These are phyloP conservation scores for Papilio xuthus DNA, from an alignment of 1,140 invertebrate species.

Conservation along the genomic window DNA sequence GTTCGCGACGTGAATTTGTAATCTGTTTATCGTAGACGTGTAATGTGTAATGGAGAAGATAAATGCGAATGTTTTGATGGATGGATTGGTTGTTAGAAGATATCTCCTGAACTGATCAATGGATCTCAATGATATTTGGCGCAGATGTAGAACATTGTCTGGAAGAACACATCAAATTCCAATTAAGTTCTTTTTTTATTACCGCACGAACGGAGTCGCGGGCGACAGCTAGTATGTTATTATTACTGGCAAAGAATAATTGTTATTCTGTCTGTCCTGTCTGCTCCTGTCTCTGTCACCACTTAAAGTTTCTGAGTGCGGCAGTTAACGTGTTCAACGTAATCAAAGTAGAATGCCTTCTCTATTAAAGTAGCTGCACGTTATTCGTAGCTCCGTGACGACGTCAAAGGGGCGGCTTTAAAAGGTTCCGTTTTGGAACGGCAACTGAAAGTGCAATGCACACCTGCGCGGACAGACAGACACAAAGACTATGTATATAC, in stretches of 20 bases:
- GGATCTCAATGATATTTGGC: not conserved
- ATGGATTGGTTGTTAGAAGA: too few species aligned
- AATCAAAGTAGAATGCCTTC: not conserved
- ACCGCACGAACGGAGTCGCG: too few species aligned
- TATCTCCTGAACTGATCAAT: too few species aligned
- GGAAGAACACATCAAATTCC: too few species aligned
- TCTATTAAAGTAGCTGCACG: not conserved
- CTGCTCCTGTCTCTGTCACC: too few species aligned
- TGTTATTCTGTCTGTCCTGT: too few species aligned
- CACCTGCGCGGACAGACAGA: not conserved
- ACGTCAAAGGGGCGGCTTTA: slow-evolving; percentile 19
- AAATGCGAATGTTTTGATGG: not conserved
- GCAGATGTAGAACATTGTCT: too few species aligned
- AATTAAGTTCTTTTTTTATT: too few species aligned
- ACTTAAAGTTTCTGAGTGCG: not conserved
- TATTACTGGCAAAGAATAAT: too few species aligned
- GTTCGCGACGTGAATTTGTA: slow-evolving; percentile 6
- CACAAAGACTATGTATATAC: not conserved
- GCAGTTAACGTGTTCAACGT: not conserved
- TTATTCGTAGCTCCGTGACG: not conserved
- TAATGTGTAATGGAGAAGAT: not conserved
- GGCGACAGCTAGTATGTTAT: too few species aligned
- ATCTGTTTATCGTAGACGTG: not conserved
- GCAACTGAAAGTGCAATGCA: slow-evolving; percentile 13
- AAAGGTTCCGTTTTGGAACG: slow-evolving; percentile 25